Conservation (phyloP, 2,113 vertebrate species). For the Phrynosoma platyrhinos region DNA sequence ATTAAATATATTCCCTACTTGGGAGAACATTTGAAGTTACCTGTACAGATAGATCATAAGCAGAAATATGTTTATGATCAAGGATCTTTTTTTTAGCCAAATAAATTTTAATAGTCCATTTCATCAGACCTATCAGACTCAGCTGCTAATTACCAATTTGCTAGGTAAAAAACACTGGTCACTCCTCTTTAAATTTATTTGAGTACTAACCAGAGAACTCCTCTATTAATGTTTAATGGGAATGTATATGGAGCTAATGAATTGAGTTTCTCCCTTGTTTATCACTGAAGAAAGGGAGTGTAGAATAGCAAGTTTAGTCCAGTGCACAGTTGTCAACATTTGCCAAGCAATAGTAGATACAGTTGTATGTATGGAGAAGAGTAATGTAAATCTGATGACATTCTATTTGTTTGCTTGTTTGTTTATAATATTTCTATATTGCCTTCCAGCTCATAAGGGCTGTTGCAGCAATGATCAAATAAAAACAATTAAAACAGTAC, state of each 20-base stretch:
- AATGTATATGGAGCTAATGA: constrained; percentile 24
- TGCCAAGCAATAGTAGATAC: neutral
- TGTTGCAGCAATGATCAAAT: too few species aligned
- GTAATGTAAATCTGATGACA: neutral
- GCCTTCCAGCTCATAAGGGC: too few species aligned
- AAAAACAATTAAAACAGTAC: too few species aligned
- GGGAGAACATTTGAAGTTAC: constrained; percentile 47
- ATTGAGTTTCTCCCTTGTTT: constrained; percentile 34
- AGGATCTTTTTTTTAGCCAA: constrained; percentile 48
- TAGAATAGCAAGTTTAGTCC: constrained; percentile 14
- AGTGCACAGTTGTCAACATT: neutral
- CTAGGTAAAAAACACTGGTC: constrained; percentile 42
- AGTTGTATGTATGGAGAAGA: neutral
- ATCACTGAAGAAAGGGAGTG: neutral
- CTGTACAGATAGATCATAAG: constrained; percentile 41
- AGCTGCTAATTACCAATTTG: constrained; percentile 61
- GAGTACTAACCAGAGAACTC: constrained; percentile 48
- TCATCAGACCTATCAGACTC: constrained; percentile 59
- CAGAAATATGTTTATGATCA: constrained; percentile 45
- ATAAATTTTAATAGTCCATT: constrained; percentile 56
- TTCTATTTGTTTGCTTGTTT: too few species aligned
- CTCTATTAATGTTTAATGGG: constrained; percentile 45
- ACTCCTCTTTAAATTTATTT: constrained; percentile 63
- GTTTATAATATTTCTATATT: too few species aligned
- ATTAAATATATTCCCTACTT: constrained; percentile 47